Base-by-base conservation (phyloP, 2,888 invertebrate genomes). In the Branchinecta sandiegonensis region DNA sequence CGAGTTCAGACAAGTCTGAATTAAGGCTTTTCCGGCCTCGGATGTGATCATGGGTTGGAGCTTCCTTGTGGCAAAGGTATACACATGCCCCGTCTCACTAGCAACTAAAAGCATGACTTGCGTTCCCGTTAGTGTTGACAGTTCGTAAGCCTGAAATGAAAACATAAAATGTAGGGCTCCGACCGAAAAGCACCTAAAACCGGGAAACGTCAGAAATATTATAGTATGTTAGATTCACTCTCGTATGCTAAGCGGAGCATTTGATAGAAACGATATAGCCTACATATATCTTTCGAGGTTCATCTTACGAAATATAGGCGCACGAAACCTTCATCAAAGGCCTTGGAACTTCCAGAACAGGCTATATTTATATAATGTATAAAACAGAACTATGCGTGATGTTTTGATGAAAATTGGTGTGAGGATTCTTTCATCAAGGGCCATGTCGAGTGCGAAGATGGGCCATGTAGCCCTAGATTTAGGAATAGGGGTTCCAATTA, bases 21-120 rank as follows among this genome's bases (percentile, higher is more conserved):
- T 99, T 74, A 99, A 83, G 73, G 94, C 90, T 80, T 99, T 97
- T 63, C 74, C 74, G 69, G 82, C 81, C 71, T 84, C 83, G 74
- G 95, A 95, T 66, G 95, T 96, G 79, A 99, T 97, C 96, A 99
- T 99, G 73, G 99, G 99, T 80, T 96, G 95, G 68, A 99, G 84
- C 79, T 95, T 95, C 74, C 95, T 86, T 74, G 99, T 99, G 72
- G 99, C 97, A 82, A 97, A 99, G 72, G 99, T 99, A 82, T 99
- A 99, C 76, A 99, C 99, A 82, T 99, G 99, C 68, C 97, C 97
- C 23, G 97, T 97, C 80, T 96, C 97, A 72, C 94, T 95, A 71
- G 97, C 97, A 73, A 99, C 97, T 77, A 99, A 83, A 75, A 99
- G 83, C 97, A 99, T 99, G 79, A 99, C 97, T 82, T 99, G 97